Evolutionary conservation across 2,113 vertebrate genomes (phyloP), one percentile per base, ranked within the genome.

Genomic region (Copsychus sechellarum): DNA sequence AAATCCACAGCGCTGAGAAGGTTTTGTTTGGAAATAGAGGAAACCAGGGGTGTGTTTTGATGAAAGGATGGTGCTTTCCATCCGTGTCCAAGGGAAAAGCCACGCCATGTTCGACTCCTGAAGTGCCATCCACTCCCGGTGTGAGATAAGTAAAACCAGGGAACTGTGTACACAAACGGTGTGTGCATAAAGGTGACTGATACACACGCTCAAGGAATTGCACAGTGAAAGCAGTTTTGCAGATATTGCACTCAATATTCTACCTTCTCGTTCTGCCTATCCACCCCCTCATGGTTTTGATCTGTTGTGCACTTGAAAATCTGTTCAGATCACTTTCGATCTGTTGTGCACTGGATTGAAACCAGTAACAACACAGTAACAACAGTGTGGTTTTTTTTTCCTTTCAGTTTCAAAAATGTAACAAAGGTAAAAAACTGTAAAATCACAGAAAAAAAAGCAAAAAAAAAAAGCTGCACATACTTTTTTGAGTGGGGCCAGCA

Each of bases 221-320:
- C 21, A 62, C 20, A 33, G 31, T 11, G 19, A 56, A 58, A 94
- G 86, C 6, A 67, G 61, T 38, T 91, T 26, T 64, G 48, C 42
- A 62, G 51, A 42, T 85, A 76, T 21, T 84, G 82, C 83, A 87
- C 36, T 57, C 60, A 28, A 11, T 47, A 81, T 28, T 51, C 45
- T 60, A 24, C 54, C 79, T 86, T 80, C 51, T 77, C 14, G 2
- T 42, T 42, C 1, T 3, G 31, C 28, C 73, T 50, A 17, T 60
- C 51, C n/a, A 50, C n/a, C 78, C 14, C 21, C 10, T 76, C 19
- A 2, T 11, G n/a, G 5, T 45, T 95, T 79, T 70, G 24, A 95
- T 96, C 86, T 92, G 81, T 92, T 94, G 96, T 96, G 96, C 96
- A 97, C 88, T 92, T 86, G 83, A 77, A 86, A 77, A 86, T 36